phyloP scores from a whole-genome alignment of 2,797 vertebrate genomes.

The Neosalanx taihuensis region DNA sequence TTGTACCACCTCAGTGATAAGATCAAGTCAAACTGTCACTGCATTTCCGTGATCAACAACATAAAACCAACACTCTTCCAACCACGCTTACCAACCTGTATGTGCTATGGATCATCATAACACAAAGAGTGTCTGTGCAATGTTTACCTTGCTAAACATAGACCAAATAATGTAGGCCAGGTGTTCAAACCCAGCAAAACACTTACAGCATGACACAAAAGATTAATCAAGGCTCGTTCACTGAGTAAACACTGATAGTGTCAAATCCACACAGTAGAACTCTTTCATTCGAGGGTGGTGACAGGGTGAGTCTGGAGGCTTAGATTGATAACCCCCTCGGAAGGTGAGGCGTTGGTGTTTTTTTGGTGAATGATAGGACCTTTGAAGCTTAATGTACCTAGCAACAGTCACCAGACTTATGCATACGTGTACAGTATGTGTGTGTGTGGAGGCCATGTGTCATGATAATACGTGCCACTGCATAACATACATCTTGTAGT shows the following conservation, averaged over 20 bases:
- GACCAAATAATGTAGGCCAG: neutral
- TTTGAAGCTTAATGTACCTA: neutral
- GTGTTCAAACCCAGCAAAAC: neutral
- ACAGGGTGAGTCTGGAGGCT: too few relatives aligned
- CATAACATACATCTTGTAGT: neutral
- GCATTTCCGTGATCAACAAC: too few relatives aligned
- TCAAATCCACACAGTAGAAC: neutral
- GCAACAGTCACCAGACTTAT: neutral
- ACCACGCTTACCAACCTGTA: too few relatives aligned
- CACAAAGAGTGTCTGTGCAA: constrained; percentile 1
- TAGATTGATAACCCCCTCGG: neutral
- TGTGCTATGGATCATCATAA: neutral
- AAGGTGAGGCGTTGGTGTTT: neutral
- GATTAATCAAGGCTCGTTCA: neutral
- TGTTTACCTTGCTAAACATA: neutral
- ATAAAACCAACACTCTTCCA: too few relatives aligned
- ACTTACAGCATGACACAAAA: neutral
- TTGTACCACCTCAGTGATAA: too few relatives aligned
- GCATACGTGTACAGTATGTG: neutral
- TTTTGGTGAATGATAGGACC: neutral
- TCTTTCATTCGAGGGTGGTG: neutral
- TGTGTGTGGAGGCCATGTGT: neutral
- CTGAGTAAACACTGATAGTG: neutral
- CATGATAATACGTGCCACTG: neutral
- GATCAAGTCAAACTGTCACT: too few relatives aligned